Evolutionary conservation across 2,888 invertebrate genomes (phyloP).

Genomic region (Glyphotaelius pellucidus): DNA sequence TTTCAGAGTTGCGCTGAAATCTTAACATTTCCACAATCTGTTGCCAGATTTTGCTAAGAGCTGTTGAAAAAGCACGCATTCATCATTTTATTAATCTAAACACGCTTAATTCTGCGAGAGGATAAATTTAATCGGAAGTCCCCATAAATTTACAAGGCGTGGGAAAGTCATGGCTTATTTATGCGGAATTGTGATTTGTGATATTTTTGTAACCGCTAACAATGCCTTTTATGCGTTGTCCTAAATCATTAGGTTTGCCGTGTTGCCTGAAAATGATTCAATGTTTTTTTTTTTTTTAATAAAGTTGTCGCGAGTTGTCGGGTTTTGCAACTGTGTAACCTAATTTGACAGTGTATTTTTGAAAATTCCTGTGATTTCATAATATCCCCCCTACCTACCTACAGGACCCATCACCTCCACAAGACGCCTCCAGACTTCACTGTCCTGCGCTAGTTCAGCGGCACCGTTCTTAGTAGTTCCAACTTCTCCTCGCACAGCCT

Average conservation of each 20-base stretch:
- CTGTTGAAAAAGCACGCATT: neutral
- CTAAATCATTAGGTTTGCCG: neutral
- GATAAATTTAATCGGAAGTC: neutral
- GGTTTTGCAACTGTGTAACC: neutral
- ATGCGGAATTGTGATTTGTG: neutral
- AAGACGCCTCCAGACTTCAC: no score
- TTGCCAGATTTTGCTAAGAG: neutral
- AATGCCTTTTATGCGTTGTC: neutral
- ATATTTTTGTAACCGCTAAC: neutral
- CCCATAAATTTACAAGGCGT: neutral
- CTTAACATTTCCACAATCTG: neutral
- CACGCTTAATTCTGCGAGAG: neutral
- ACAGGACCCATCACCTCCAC: no score
- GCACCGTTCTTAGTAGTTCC: no score
- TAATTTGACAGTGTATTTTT: no score
- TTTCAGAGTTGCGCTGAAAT: neutral
- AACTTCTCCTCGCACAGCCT: no score
- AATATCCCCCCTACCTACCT: no score
- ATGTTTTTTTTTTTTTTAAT: neutral
- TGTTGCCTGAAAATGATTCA: neutral
- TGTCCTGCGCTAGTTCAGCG: no score
- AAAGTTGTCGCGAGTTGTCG: neutral
- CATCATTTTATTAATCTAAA: constrained; percentile 2
- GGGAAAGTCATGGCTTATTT: neutral
- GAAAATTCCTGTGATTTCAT: no score